Base-by-base conservation (phyloP, 2,888 invertebrate genomes). In the Cancer borealis region DNA sequence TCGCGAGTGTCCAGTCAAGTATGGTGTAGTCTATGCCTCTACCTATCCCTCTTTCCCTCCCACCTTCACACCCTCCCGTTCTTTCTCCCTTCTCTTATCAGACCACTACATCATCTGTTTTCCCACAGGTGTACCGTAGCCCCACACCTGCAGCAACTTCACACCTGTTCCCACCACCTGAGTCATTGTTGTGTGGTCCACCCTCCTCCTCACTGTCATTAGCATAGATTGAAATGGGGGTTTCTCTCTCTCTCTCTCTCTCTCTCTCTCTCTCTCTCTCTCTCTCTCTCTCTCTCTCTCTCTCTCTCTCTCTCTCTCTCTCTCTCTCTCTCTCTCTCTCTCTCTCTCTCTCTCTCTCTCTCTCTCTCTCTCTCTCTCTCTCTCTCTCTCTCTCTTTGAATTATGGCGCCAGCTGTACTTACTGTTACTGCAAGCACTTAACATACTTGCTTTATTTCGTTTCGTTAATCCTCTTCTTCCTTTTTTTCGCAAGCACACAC, bases 271-370 rank as follows among this genome's bases (percentile, higher is more conserved):
- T 54, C 84, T 84, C 26, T 84, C 84, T 84, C 84, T 84, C 84
- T 84, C 26, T 26, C n/a, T 30, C n/a, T n/a, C 84, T 84, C n/a
- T 30, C 26, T 30, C 84, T 30, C 84, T 84, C 30, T 84, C 84
- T 30, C 84, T 26, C n/a, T 26, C 39, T 30, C 87, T 30, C 87
- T 45, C 87, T 39, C 39, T 30, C 45, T 87, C 87, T 45, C 88
- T 88, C 88, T 88, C 88, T 45, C 88, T 88, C 88, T 39, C 88
- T 46, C 88, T 88, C 88, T 46, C 39, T 88, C 88, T 46, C 39
- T 45, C 45, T 39, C 46, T 46, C 45, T 39, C 45, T 88, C 46
- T 46, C 88, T 45, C 88, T 46, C 88, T 46, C 88, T 39, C 88
- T 46, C 39, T 46, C 39, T 39, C 46, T 45, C 88, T 88, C 88